A percentile compares a stretch with the other conserved stretches of the same genome.
These are phyloP conservation scores for Toxotes jaculatrix DNA, from an alignment of 2,113 vertebrate genomes.

Conservation along the genomic window DNA sequence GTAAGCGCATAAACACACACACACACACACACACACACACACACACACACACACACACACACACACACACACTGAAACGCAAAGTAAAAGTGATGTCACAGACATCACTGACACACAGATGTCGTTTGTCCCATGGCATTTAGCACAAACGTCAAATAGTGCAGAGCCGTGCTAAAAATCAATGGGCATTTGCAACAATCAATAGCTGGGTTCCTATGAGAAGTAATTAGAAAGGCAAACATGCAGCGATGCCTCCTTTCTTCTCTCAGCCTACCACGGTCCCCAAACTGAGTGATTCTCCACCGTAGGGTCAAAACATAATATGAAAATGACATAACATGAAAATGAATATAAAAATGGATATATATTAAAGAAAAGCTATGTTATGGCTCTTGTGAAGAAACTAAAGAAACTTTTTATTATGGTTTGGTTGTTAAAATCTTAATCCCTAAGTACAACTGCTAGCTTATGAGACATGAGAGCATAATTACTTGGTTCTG, in stretches of 20 bases:
- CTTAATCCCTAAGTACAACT: background rate
- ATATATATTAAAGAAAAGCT: background rate
- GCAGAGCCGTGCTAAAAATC: constrained; percentile 70
- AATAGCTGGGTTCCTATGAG: constrained; percentile 76
- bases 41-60: background rate
- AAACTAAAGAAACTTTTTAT: background rate
- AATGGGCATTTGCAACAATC: constrained; percentile 80
- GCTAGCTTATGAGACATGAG: background rate
- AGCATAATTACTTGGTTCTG: background rate
- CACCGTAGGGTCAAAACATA: constrained; percentile 33
- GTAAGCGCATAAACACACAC: background rate
- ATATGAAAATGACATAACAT: no score
- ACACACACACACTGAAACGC: constrained; percentile 1
- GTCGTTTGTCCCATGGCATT: constrained; percentile 65
- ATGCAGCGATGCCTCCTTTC: constrained; percentile 41
- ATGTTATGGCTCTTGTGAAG: background rate
- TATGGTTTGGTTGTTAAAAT: background rate
- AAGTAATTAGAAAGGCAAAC: constrained; percentile 81
- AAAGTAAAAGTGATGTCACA: constrained; percentile 34
- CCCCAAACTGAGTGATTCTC: constrained; percentile 16
- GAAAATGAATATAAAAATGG: background rate
- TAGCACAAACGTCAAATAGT: constrained; percentile 68
- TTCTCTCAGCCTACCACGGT: constrained; percentile 27
- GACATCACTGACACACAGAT: constrained; percentile 34
- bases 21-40: constrained; percentile 3